Evolutionary conservation across 2,888 invertebrate genomes (phyloP), one percentile per base, ranked within the genome.

Genomic region (Drosophila algonquin): DNA sequence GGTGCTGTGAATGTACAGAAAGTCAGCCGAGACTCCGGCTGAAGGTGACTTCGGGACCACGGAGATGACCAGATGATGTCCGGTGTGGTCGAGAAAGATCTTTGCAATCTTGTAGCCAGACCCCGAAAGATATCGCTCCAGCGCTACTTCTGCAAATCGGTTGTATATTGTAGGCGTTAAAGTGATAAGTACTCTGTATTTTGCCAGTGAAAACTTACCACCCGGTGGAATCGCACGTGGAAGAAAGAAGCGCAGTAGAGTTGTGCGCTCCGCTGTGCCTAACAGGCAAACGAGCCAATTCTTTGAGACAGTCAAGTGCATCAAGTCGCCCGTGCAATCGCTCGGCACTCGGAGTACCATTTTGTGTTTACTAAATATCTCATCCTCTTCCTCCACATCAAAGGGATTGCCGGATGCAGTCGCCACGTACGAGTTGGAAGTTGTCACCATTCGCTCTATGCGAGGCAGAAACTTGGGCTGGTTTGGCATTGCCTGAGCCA

Each of bases 311-410:
- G 94, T 95, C 63, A 98, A 93, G 90, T 97, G 96, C 3, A 95
- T 95, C 75, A 98, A 95, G 71, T 95, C 94, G 3, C 90, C 90
- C 3, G 71, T 77, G 52, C 83, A 88, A 24, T 77, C 62, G 80
- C 96, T 95, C 0, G 96, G 94, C 1, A 98, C 96, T 69, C 95
- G 95, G 76, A 97, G 95, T 82, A 95, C 95, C 92, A 97, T 96
- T 91, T 95, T 96, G 76, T 96, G 95, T 91, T 96, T 98, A 40
- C 95, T 95, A 91, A 98, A 98, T 91, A 98, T 97, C 18, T 94
- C 93, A 77, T 97, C 97, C 82, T 96, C 95, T 6, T 74, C 75
- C 7, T 84, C 76, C 10, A 52, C 30, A n/a, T 80, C 89, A 24
- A 80, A 89, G 12, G 85, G 85, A 62, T 74, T 84, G n/a, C 77